These are phyloP conservation scores for Tigriopus japonicus DNA, from an alignment of 1,140 invertebrate genomes.

Conservation along the genomic window DNA sequence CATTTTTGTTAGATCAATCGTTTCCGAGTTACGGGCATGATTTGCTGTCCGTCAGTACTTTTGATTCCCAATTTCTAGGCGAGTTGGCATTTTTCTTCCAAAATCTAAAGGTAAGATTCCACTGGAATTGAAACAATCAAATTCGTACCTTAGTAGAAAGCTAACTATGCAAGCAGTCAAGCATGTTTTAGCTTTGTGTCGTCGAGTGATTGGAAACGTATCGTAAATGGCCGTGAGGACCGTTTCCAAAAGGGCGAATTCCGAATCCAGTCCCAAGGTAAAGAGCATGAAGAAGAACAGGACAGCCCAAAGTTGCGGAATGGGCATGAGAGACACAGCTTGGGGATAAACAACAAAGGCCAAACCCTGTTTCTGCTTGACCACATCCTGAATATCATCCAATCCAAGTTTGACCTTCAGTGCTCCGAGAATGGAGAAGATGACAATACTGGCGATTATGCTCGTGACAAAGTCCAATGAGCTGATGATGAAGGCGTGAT, in stretches of 20 bases:
- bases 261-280: constrained; percentile 23
- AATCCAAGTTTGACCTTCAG: constrained; percentile 22
- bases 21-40: too few species aligned
- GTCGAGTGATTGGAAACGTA: constrained; percentile 44
- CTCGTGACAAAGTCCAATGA: constrained; percentile 27
- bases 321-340: constrained; percentile 26
- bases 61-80: too few species aligned
- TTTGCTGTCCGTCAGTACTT: too few species aligned
- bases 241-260: constrained; percentile 61
- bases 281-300: constrained; percentile 33
- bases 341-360: constrained; percentile 36
- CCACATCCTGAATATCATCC: constrained; percentile 19
- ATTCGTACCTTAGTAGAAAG: background rate
- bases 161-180: constrained; percentile 16
- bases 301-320: constrained; percentile 26
- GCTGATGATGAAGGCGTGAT: constrained; percentile 27
- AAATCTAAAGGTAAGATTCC: too few species aligned
- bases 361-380: constrained; percentile 23
- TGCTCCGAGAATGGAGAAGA: constrained; percentile 28
- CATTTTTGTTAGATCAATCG: too few species aligned
- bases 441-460: constrained; percentile 27
- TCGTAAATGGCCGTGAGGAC: constrained; percentile 58
- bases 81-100: too few species aligned
- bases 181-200: constrained; percentile 38
- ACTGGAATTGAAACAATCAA: background rate